These are phyloP conservation scores for Montipora capricornis DNA, from an alignment of 64 coral and sea anemone genomes.

Conservation along the genomic window DNA sequence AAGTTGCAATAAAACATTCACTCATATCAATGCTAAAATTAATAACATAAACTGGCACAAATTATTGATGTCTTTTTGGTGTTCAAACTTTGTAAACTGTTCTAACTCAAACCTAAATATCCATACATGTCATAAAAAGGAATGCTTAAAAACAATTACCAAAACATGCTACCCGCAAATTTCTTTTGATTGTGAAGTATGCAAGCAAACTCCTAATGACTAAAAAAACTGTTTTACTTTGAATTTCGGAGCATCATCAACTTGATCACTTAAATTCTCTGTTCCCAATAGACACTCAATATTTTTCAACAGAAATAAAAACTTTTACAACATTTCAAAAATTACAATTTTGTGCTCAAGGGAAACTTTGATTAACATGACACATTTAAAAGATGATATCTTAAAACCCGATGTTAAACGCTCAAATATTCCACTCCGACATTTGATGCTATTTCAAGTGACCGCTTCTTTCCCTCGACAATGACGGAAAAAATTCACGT, in stretches of 20 bases:
- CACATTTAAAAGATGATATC: constrained; percentile 21
- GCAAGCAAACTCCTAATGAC: not conserved
- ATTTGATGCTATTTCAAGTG: not conserved
- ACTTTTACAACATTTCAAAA: not conserved
- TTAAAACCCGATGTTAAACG: constrained; percentile 10
- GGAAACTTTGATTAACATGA: constrained; percentile 7
- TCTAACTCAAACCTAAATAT: not conserved
- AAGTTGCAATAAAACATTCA: not conserved
- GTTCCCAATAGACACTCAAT: not conserved
- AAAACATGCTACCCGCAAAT: not conserved
- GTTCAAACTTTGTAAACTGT: too few relatives aligned
- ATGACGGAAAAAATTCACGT: not conserved
- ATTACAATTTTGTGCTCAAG: not conserved
- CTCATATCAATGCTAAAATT: not conserved
- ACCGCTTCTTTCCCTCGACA: not conserved
- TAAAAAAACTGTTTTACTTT: not conserved
- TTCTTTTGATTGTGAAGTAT: not conserved
- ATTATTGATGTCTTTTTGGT: too few relatives aligned
- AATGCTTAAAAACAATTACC: not conserved
- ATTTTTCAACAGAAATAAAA: constrained; percentile 1
- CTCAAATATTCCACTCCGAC: constrained; percentile 39
- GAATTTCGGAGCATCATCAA: not conserved
- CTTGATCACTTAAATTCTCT: not conserved
- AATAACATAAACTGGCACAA: too few relatives aligned
- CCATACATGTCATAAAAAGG: not conserved